Evolutionary conservation across 2,888 invertebrate genomes (phyloP).

Genomic region (Hedychridium roseum): DNA sequence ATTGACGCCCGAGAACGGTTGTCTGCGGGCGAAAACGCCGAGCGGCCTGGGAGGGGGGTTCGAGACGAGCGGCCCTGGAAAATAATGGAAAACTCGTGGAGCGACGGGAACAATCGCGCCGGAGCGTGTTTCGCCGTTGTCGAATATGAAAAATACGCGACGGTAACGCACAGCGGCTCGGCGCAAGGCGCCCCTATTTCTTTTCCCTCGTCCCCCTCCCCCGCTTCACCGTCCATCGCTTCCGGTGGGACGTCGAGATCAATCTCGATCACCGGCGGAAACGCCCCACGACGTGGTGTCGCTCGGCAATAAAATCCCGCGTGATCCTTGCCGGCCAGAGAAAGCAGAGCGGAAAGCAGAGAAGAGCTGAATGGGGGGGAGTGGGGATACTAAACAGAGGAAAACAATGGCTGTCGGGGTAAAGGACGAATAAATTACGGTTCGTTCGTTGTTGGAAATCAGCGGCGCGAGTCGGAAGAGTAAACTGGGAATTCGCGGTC

Average conservation of each 20-base stretch:
- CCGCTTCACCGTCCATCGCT: no score
- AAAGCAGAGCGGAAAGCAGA: not conserved
- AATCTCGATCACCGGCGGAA: constrained; percentile 12
- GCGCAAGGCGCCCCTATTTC: no score
- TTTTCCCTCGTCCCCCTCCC: no score
- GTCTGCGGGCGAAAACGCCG: no score
- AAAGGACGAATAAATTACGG: no score
- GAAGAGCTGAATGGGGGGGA: not conserved
- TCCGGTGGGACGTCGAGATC: constrained; percentile 14
- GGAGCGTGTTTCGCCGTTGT: constrained; percentile 8
- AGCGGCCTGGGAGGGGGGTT: no score
- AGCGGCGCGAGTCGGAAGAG: no score
- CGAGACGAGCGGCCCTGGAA: not conserved
- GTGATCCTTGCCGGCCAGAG: no score
- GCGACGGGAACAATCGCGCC: constrained; percentile 18
- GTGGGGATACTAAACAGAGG: not conserved
- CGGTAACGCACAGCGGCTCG: constrained; percentile 15
- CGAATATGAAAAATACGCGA: constrained; percentile 21
- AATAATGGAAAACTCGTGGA: not conserved
- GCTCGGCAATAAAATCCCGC: constrained; percentile 3
- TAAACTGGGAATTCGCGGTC: no score
- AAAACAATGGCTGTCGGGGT: not conserved
- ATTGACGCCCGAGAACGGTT: no score
- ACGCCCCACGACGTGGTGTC: not conserved
- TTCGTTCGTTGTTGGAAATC: no score